Evolutionary conservation across 2,113 vertebrate genomes (phyloP), one percentile per base, ranked within the genome.

Genomic region (Paracanthobrama guichenoti): DNA sequence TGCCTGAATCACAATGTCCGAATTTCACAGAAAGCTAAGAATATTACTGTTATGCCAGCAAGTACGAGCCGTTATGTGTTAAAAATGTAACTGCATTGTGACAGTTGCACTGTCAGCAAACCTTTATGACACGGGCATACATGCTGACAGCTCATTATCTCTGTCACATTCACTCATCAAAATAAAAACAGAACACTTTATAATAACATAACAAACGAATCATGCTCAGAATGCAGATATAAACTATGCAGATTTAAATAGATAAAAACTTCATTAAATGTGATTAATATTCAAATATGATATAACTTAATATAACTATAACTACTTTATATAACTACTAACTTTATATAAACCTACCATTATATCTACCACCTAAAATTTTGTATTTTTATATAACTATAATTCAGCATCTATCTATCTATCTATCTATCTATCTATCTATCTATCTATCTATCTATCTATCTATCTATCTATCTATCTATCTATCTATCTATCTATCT

Each of bases 21-120:
- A 18, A 39, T 79, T 44, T 62, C 57, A 64, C 57, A 62, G 35
- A 79, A 46, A 26, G 42, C 50, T 78, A 60, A 60, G 35, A 60
- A 78, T 79, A 79, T 39, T 28, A 28, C 53, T 64, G 39, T 62
- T 46, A 28, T 46, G 57, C 22, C 77, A 79, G 77, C 39, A 46
- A 79, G n/a, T 62, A 79, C 35, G 18, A 42, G 4, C 75, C 9
- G 39, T 59, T 39, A 76, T 62, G 77, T 46, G 77, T 62, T 64
- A 79, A 64, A 60, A 79, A 62, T 46, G 77, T 28, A 46, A 62
- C 39, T 20, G 39, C 20, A 28, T 2, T 75, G 26, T 76, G 76
- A 79, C 35, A 46, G 76, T 46, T 79, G 76, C 35, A 44, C 35
- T 24, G 22, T 55, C 55, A 79, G 55, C 76, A 79, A 57, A 76